Evolutionary conservation across 2,113 vertebrate species (phyloP), one percentile per base, ranked within the genome.

Genomic region (Micronisus gabar): DNA sequence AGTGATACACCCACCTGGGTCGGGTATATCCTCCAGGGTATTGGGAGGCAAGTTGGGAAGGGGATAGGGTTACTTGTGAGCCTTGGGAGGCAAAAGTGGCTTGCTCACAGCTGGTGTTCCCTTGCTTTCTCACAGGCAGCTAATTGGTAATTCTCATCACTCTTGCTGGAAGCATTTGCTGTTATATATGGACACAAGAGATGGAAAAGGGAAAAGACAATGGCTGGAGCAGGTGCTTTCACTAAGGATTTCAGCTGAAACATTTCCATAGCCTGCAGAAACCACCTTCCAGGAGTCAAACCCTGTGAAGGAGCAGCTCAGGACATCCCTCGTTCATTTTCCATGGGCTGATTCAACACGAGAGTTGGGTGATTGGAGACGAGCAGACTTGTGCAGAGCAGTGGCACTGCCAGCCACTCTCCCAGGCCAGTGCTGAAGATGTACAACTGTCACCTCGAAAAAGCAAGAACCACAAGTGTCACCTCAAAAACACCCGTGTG

Each of bases 141-240:
- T 97, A 98, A 98, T 96, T 97, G 98, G 95, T 84, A 87, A 97
- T 98, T 97, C 96, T 95, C 92, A 97, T 97, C 98, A 97, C 94
- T 96, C 95, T 48, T 58, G 20, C 50, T 47, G 67, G 83, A 93
- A 92, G 86, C 70, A 62, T 81, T 91, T 9, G 78, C 94, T 89
- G 91, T 80, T 87, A 70, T 52, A 68, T 22, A 81, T 7, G 67
- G 91, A 70, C 63, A 32, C 26, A 3, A 61, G 81, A 68, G 62
- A 91, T 59, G 52, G 66, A 88, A 86, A 82, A 94, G 75, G 76
- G 67, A 40, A 88, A 70, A 75, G 71, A 53, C 3, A 2, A 76
- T 4, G 72, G 20, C 29, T 1, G 13, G 65, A 84, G 30, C 76
- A 78, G 81, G 38, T 86, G 84, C 19, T 81, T 92, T 13, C 80